Evolutionary conservation across 2,888 invertebrate species (phyloP), one percentile per base, ranked within the genome.

Genomic region (Tricholauxania praeusta): DNA sequence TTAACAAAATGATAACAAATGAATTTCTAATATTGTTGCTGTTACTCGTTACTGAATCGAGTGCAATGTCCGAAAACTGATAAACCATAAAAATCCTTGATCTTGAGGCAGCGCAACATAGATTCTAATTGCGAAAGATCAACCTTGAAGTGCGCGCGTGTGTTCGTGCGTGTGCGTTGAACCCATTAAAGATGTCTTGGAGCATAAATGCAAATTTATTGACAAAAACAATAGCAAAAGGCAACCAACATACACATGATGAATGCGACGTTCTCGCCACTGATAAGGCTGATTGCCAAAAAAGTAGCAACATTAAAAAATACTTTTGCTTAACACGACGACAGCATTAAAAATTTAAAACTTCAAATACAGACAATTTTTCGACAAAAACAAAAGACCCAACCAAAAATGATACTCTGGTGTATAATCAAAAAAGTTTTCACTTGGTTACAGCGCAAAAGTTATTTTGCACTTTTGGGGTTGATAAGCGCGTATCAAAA

Each of bases 41-140:
- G 12, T 62, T 70, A 70, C 70, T 70, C 70, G 70, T 70, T 70
- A 53, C 62, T 52, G 52, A 22, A 57, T 3, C 48, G 28, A 65
- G 75, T 75, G 75, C 75, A 75, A 68, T 70, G 68, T 10, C 75
- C 75, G 75, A 71, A 65, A 63, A 53, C 15, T 63, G 75, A 75
- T 75, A 75, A 75, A 53, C 64, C 15, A 14, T 14, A 55, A 14
- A 75, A 75, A 71, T 73, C 75, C 75, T 75, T 75, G 75, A 75
- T 72, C 75, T 75, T 70, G 70, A 55, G 22, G 22, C 47, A 47
- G 19, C 67, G 39, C 55, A 68, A 55, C 67, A 68, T 59, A 68
- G 57, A 14, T 68, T 47, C 28, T 28, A 47, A 10, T 10, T 47
- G 62, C 62, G 17, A 63, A 17, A 14, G 49, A 19, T 28, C 49